Base-by-base conservation (phyloP, 2,888 invertebrate genomes). In the Eilema depressum region DNA sequence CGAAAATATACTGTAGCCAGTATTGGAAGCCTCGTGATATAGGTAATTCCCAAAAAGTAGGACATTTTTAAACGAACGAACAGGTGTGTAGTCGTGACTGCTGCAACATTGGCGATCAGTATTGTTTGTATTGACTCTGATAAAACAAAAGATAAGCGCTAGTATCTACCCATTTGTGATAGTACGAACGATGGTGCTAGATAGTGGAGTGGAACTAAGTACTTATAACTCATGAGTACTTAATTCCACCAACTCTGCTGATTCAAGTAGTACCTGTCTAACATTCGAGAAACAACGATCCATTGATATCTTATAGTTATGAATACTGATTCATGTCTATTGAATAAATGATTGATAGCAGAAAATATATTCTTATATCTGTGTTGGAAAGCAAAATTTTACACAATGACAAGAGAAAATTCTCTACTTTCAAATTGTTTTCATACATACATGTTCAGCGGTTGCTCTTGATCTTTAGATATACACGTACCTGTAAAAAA, bases 111-210 rank as follows among this genome's bases (percentile, higher is more conserved):
- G 62, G 63, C 64, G 71, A 83, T 75, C 73, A 64, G 68, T 66
- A 53, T 73, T 81, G 75, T 81, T 81, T 81, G 72, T 76, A 69
- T 75, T 74, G 64, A 69, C 67, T 60, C 64, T 72, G 82, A 81
- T 82, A 82, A 74, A 77, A 81, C 74, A 68, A 76, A 71, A 67
- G 83, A 81, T 82, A 82, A 73, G 71, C 63, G 28, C 23, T 30
- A 61, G 60, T 81, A 82, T 83, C 80, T 61, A 33, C 33, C 33
- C 25, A 66, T 47, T 62, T 37, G 65, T 75, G 73, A 75, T 81
- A 75, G 74, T 70, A 65, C n/a, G n/a, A 33, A 41, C 41, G 33
- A 56, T 62, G 41, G 53, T 23, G 62, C 26, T 33, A 63, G 57
- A 63, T 67, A 68, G 20, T 11, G 47, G 30, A 56, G 25, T 20